Base-by-base conservation (phyloP, 2,113 vertebrate species). In the Myxocyprinus asiaticus region DNA sequence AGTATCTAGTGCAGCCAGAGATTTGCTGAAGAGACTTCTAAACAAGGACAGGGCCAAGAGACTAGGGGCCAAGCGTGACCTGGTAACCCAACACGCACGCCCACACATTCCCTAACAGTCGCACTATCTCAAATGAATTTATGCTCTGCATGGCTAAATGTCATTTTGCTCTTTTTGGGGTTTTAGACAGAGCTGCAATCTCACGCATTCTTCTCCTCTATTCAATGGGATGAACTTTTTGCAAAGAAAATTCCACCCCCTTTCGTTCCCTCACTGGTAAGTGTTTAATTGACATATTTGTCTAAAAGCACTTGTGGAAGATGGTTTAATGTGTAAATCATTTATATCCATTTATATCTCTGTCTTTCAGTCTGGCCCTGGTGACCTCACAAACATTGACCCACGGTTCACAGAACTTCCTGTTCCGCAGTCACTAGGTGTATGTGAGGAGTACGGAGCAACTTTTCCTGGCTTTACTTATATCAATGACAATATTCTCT, bases 401-500 rank as follows among this genome's bases (percentile, higher is more conserved):
- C 88, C 92, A 0, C 89, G 84, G 56, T 94, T 94, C 81, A 93
- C 90, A 0, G 78, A 71, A 11, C 89, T 89, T 22, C 90, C 91
- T 0, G 83, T 94, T 50, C 89, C 92, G 4, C 81, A 88, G 45
- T 93, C 90, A 2, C 80, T 93, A 42, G 81, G 84, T 79, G 50
- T 67, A 53, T 85, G 76, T 70, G 89, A 90, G 47, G 70, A 5
- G 76, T 79, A 0, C 33, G 75, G 1, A 67, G 66, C 51, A 77
- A 83, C 86, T 67, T 94, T 94, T 67, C 85, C 69, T 6, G 93
- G 91, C 62, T 94, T 94, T 87, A 92, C 91, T 79, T 94, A 90
- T 82, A 87, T 85, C 59, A 88, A 33, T 64, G 45, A 79, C 42
- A 76, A 71, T 45, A 55, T 70, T 58, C 45, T 45, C 45, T 44